Conservation (phyloP, 2,888 invertebrate species). For the Ornithoptera alexandrae region DNA sequence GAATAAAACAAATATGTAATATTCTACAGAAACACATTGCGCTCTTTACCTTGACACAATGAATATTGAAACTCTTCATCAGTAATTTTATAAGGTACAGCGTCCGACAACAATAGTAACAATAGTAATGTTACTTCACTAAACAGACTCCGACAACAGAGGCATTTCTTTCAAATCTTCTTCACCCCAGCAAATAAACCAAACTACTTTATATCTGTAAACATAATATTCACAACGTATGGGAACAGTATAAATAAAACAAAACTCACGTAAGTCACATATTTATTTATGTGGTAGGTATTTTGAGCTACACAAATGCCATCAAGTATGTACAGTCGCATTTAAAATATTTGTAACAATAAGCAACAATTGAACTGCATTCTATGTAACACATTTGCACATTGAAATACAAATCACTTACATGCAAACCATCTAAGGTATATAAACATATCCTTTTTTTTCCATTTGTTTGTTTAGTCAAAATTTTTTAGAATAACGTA, state of each 20-base stretch:
- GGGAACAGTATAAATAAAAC: conserved; percentile 20
- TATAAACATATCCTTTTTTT: background rate
- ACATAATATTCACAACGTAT: background rate
- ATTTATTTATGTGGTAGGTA: conserved; percentile 58
- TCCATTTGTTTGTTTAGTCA: background rate
- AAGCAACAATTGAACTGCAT: conserved; percentile 70
- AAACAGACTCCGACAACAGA: too few relatives aligned
- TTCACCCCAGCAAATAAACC: background rate
- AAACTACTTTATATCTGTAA: background rate
- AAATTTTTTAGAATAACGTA: background rate
- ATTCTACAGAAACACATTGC: too few relatives aligned
- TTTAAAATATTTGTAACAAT: conserved; percentile 68
- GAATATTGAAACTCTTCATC: too few relatives aligned
- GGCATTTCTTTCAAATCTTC: too few relatives aligned
- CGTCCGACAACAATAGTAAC: too few relatives aligned
- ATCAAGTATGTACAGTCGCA: conserved; percentile 67
- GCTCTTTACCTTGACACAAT: too few relatives aligned
- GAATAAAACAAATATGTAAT: too few relatives aligned
- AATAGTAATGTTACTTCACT: too few relatives aligned
- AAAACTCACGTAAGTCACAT: conserved; percentile 52
- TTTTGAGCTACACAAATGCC: conserved; percentile 70
- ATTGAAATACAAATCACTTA: conserved; percentile 13
- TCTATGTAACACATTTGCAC: conserved; percentile 36
- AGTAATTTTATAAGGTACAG: too few relatives aligned
- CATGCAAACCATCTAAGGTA: background rate